Evolutionary conservation across 2,113 vertebrate genomes (phyloP).

Genomic region (Synodontis membranacea): DNA sequence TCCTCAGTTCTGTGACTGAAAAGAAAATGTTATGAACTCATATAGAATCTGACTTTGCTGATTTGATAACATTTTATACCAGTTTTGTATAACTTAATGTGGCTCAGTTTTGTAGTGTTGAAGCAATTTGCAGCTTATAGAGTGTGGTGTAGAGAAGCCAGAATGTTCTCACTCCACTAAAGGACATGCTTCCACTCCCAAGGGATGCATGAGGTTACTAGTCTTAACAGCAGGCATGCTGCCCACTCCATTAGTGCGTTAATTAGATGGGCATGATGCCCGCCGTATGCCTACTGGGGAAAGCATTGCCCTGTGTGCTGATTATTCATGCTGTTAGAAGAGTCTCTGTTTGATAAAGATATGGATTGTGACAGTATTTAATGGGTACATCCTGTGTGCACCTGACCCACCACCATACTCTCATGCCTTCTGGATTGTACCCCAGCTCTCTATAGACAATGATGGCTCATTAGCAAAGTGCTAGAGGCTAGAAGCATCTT

Average conservation of each 20-base stretch:
- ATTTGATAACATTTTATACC: neutral
- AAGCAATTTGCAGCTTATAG: neutral
- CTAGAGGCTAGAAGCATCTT: conserved; percentile 17
- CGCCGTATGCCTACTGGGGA: conserved; percentile 33
- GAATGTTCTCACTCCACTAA: conserved; percentile 19
- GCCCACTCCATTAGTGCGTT: conserved; percentile 56
- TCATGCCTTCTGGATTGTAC: conserved; percentile 36
- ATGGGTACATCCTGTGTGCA: conserved; percentile 37
- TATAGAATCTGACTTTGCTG: neutral
- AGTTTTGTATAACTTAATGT: neutral
- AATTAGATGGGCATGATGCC: conserved; percentile 58
- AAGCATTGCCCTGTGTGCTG: conserved; percentile 43
- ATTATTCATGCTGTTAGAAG: conserved; percentile 49
- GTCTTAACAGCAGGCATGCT: conserved; percentile 50
- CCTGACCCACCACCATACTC: conserved; percentile 43
- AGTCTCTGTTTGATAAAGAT: conserved; percentile 31
- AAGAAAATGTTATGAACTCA: neutral
- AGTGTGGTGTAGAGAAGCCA: conserved; percentile 1
- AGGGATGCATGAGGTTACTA: conserved; percentile 29
- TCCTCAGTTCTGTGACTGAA: neutral
- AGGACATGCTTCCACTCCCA: conserved; percentile 18
- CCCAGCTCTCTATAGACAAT: conserved; percentile 27
- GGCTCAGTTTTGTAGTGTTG: neutral
- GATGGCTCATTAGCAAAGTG: conserved; percentile 41
- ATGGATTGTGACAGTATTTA: conserved; percentile 46